Evolutionary conservation across 2,113 vertebrate genomes (phyloP).

Genomic region (Corythaeola cristata): DNA sequence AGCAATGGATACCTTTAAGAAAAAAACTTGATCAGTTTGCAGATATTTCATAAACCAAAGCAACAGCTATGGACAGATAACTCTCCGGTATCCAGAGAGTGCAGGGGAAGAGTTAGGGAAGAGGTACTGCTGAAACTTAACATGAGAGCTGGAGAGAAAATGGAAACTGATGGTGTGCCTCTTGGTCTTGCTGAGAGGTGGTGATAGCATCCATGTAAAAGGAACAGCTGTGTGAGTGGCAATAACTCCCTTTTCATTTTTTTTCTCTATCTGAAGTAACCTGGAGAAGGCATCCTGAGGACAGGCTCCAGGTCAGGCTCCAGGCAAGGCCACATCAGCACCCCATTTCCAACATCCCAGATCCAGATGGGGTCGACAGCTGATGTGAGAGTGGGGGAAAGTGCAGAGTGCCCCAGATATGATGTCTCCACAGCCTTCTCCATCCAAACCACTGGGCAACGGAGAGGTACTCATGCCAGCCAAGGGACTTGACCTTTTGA

Average conservation of each 20-base stretch:
- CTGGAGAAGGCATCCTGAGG: background rate
- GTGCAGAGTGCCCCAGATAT: accelerated
- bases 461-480: background rate
- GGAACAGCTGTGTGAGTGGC: background rate
- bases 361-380: background rate
- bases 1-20: background rate
- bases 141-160: background rate
- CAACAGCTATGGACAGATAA: background rate
- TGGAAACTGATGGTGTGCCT: background rate
- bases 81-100: background rate
- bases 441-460: background rate
- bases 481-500: background rate
- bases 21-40: background rate
- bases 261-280: background rate
- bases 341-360: background rate
- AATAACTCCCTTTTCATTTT: background rate
- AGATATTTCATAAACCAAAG: background rate
- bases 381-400: background rate
- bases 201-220: background rate
- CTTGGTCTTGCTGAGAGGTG: background rate
- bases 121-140: background rate
- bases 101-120: background rate
- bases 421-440: background rate
- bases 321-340: background rate
- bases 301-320: background rate